Base-by-base conservation (phyloP, 2,797 vertebrate species). In the Rhinophrynus dorsalis region DNA sequence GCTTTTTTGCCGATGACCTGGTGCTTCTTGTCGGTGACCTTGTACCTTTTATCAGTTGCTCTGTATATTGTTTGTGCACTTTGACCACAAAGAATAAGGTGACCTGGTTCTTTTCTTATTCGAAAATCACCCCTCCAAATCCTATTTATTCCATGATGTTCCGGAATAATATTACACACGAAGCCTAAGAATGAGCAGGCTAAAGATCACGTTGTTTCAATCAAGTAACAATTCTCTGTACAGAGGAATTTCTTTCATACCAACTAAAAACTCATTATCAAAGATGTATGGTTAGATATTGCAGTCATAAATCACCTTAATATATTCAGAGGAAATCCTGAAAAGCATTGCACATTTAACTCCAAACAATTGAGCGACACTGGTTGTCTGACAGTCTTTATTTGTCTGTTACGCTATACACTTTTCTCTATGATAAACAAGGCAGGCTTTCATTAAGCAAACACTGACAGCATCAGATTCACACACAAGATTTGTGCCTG, bases 201-300 rank as follows among this genome's bases (percentile, higher is more conserved):
- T 51, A 65, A 65, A 72, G 42, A 50, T 58, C 52, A 65, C 40
- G 47, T 72, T 62, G 63, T 72, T 58, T 58, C 68, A 72, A 51
- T 57, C 42, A 65, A 23, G 23, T 32, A 50, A 33, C 60, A 32
- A 48, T 40, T 72, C 30, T 26, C 23, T 9, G n/a, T 38, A 57
- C 15, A 64, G 44, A 58, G 38, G 27, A 13, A 64, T 64, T 64
- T 71, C 42, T 52, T 37, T 18, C 51, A 32, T 5, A 58, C 44
- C 32, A 30, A 32, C 24, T 50, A 65, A 65, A 68, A 72, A 23
- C 60, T 58, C 51, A 72, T 72, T 72, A 72, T 72, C 42, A 37
- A 17, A 48, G 52, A 65, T 58, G 50, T 32, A 17, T 51, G 35
- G 68, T 4, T 50, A 26, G 32, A 58, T 65, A 65, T 72, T 64